These are phyloP conservation scores for Dromas ardeola DNA, from an alignment of 2,113 vertebrate genomes.

Conservation along the genomic window DNA sequence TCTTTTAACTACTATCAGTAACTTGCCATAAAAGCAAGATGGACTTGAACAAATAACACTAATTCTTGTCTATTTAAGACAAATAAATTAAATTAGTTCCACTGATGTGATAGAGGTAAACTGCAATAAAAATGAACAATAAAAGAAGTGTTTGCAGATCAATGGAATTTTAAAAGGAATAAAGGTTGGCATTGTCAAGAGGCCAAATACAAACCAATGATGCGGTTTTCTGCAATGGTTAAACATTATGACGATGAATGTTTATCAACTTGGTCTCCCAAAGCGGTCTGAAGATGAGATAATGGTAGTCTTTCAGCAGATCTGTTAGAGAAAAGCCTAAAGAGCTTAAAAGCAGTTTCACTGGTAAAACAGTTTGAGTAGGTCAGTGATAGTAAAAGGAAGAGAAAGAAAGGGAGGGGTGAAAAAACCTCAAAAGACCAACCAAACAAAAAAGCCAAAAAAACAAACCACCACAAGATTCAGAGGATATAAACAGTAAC, in stretches of 20 bases:
- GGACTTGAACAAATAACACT: neutral
- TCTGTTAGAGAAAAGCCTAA: neutral
- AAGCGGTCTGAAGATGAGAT: neutral
- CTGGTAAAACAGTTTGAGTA: neutral
- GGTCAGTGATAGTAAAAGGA: neutral
- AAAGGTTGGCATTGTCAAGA: neutral
- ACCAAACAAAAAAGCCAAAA: too few species aligned
- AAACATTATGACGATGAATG: neutral
- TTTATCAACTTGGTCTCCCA: neutral
- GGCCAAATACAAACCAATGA: neutral
- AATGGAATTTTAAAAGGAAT: neutral
- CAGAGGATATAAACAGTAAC: neutral
- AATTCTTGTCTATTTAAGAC: neutral
- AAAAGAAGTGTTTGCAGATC: neutral
- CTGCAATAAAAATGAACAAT: neutral
- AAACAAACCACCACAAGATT: neutral
- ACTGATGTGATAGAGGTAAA: neutral
- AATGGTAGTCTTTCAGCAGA: neutral
- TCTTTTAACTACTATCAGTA: neutral
- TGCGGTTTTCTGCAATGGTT: neutral
- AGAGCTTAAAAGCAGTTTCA: neutral
- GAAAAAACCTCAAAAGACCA: neutral
- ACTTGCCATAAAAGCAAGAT: neutral
- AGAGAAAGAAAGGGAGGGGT: neutral
- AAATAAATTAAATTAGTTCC: neutral